Evolutionary conservation across 2,888 invertebrate genomes (phyloP).

Genomic region (Agrochola lota): DNA sequence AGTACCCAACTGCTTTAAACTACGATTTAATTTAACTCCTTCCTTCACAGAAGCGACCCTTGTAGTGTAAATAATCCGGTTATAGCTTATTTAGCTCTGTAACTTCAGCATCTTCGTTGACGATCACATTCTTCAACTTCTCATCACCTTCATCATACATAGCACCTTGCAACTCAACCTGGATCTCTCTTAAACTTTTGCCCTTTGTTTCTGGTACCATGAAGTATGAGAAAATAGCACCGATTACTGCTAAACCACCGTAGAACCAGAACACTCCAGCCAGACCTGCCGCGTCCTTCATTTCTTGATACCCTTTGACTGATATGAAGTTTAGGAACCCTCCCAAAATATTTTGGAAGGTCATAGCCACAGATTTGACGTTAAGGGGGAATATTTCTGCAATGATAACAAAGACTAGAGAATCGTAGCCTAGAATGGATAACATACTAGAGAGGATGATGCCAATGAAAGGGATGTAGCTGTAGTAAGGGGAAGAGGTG

Average conservation of each 20-base stretch:
- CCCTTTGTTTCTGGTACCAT: conserved; percentile 33
- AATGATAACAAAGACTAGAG: conserved; percentile 76
- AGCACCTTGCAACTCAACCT: conserved; percentile 26
- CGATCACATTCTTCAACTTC: conserved; percentile 58
- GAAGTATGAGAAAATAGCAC: conserved; percentile 21
- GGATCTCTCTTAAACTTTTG: conserved; percentile 22
- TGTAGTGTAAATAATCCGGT: not conserved
- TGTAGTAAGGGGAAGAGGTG: conserved; percentile 68
- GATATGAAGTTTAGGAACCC: conserved; percentile 84
- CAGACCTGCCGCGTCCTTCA: conserved; percentile 84
- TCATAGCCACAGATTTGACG: conserved; percentile 89
- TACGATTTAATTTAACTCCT: not conserved
- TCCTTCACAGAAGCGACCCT: not conserved
- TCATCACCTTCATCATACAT: conserved; percentile 16
- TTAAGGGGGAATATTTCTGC: conserved; percentile 91
- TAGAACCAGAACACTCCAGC: conserved; percentile 88
- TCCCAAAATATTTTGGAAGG: conserved; percentile 80
- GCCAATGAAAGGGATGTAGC: conserved; percentile 83
- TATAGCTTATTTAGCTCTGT: conserved; percentile 33
- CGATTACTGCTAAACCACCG: conserved; percentile 81
- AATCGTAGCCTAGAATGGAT: conserved; percentile 84
- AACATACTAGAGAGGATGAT: conserved; percentile 76
- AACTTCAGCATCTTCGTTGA: conserved; percentile 15
- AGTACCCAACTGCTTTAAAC: not conserved
- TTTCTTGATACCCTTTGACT: conserved; percentile 86